phyloP scores from a whole-genome alignment of 1,140 invertebrate genomes.

The Trichonephila inaurata region DNA sequence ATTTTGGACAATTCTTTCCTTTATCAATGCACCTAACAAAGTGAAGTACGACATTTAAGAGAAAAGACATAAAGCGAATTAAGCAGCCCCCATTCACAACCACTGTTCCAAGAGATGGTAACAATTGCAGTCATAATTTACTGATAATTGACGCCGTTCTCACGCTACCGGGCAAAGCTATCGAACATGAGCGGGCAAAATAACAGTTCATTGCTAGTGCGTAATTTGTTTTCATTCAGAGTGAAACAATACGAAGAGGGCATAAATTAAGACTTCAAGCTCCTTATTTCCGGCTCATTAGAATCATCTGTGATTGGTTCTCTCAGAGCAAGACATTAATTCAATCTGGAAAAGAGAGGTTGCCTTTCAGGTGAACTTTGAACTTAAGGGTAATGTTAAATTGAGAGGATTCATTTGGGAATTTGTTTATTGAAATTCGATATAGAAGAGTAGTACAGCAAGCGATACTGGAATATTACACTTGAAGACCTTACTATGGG shows the following conservation, averaged over 20 bases:
- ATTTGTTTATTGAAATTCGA: not conserved
- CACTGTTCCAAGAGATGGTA: not conserved
- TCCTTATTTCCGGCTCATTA: conserved; percentile 44
- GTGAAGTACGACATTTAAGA: too few relatives aligned
- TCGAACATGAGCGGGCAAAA: not conserved
- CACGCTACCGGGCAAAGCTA: conserved; percentile 6
- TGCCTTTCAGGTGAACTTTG: not conserved
- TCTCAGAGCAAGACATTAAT: conserved; percentile 1
- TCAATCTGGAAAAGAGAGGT: not conserved
- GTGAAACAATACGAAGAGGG: not conserved
- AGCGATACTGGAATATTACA: too few relatives aligned
- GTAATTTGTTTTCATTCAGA: not conserved
- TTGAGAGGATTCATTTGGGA: not conserved
- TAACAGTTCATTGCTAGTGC: not conserved
- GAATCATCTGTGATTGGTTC: not conserved
- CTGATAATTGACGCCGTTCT: conserved; percentile 28
- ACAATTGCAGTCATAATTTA: not conserved
- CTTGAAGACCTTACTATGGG: too few relatives aligned
- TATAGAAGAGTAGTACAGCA: too few relatives aligned
- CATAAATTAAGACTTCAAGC: not conserved
- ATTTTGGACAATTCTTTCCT: too few relatives aligned
- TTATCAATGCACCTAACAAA: too few relatives aligned
- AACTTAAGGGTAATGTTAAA: not conserved
- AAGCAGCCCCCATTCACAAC: not conserved
- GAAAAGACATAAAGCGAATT: too few relatives aligned